Conservation (phyloP, 2,888 invertebrate species). For the Volucella bombylans region DNA sequence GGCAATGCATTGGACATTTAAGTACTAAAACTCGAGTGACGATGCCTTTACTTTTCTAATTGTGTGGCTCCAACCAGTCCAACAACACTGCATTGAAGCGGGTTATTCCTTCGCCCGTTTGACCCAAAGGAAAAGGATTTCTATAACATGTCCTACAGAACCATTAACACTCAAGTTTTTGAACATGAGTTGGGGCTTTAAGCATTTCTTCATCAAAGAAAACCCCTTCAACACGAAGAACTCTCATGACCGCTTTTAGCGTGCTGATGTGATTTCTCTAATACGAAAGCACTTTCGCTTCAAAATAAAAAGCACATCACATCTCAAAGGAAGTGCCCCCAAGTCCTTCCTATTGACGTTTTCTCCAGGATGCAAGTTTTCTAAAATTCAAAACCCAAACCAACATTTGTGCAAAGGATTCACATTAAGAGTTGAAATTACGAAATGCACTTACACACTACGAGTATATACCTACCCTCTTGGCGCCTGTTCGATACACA, state of each 20-base stretch:
- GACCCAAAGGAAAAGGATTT: too few relatives aligned
- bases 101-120: too few relatives aligned
- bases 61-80: too few relatives aligned
- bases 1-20: too few relatives aligned
- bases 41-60: too few relatives aligned
- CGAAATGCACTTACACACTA: slow-evolving; percentile 62
- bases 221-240: slow-evolving; percentile 15
- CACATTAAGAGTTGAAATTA: slow-evolving; percentile 68
- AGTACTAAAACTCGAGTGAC: too few relatives aligned
- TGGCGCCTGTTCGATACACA: slow-evolving; percentile 56
- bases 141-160: too few relatives aligned
- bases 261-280: slow-evolving; percentile 29
- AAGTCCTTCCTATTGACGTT: slow-evolving; percentile 47
- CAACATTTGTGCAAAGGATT: slow-evolving; percentile 39
- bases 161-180: too few relatives aligned
- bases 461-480: too few relatives aligned
- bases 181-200: too few relatives aligned
- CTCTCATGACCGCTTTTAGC: slow-evolving; percentile 26
- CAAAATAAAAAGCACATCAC: slow-evolving; percentile 32
- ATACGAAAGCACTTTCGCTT: slow-evolving; percentile 34
- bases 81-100: too few relatives aligned
- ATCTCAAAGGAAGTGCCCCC: slow-evolving; percentile 55
- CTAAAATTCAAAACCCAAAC: slow-evolving; percentile 41
- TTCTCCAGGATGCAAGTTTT: slow-evolving; percentile 46
- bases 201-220: too few relatives aligned